phyloP scores from a whole-genome alignment of 1,140 invertebrate genomes.

The Drosophila sechellia region DNA sequence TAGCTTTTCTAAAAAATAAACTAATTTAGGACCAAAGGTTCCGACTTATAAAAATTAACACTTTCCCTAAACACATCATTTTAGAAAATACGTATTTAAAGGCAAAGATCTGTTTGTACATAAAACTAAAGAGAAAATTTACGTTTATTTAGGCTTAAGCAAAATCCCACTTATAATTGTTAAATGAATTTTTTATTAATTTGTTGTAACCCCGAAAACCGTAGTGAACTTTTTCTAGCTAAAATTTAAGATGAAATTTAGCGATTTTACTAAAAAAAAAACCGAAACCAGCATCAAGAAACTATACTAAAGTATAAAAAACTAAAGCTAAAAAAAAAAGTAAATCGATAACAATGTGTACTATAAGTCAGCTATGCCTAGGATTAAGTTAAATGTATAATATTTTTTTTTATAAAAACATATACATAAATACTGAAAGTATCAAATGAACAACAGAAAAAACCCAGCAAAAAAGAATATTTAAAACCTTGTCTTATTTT shows the following conservation, averaged over 20 bases:
- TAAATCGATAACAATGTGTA: slow-evolving; percentile 14
- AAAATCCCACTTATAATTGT: slow-evolving; percentile 24
- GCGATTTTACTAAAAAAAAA: slow-evolving; percentile 36
- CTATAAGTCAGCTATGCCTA: slow-evolving; percentile 45
- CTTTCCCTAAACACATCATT: background rate
- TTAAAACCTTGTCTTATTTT: slow-evolving; percentile 17
- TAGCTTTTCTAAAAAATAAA: background rate
- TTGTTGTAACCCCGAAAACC: slow-evolving; percentile 22
- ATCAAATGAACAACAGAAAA: slow-evolving; percentile 25
- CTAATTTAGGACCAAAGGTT: background rate
- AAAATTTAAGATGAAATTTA: slow-evolving; percentile 28
- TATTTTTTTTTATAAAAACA: slow-evolving; percentile 37
- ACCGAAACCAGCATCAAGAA: slow-evolving; percentile 22
- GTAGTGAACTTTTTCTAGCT: slow-evolving; percentile 11
- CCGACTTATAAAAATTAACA: background rate
- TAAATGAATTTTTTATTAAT: slow-evolving; percentile 17
- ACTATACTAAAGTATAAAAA: slow-evolving; percentile 2
- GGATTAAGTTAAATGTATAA: slow-evolving; percentile 45
- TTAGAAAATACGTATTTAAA: background rate
- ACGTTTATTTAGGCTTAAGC: slow-evolving; percentile 17
- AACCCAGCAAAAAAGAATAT: slow-evolving; percentile 10
- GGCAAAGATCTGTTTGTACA: slow-evolving; percentile 13
- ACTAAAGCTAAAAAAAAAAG: background rate
- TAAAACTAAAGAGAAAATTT: slow-evolving; percentile 4
- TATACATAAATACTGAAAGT: slow-evolving; percentile 51